Base-by-base conservation (phyloP, 1,140 invertebrate genomes). In the Leptopilina boulardi region DNA sequence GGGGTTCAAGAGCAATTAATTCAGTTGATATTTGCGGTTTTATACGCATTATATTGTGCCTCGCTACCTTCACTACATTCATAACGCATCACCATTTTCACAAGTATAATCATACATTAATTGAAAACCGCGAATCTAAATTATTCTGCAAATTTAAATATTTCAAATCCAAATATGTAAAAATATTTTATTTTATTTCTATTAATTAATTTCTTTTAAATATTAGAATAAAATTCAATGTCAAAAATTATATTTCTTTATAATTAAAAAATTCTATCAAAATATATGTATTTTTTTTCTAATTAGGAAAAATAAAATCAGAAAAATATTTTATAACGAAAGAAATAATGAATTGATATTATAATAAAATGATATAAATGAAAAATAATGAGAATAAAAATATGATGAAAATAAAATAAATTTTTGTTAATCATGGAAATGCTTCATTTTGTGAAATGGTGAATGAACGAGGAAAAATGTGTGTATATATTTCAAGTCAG, bases 51-150 rank as follows among this genome's bases (percentile, higher is more conserved):
- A 51, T 51, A 15, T 51, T 51, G 47, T 51, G 47, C 8, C 15
- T 51, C 47, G 47, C 47, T 51, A 51, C 47, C 47, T n/a, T 51
- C 47, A 51, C n/a, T 51, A 51, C 15, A 51, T 51, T 51, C 47
- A 51, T 51, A 51, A 18, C 47, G 47, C 47, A 51, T 18, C 47
- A 18, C 47, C 42, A n/a, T 47, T 47, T 47, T 47, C 11, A 47
- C 42, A n/a, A n/a, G 1, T 47, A 47, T 51, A 51, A 51, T 51
- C 47, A 51, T 51, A 51, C n/a, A n/a, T 51, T 51, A 51, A 51
- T 51, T 51, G 47, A 51, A 51, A 51, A 51, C 47, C 47, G n/a
- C 47, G 15, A 51, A 51, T 51, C 18, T 18, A 51, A 18, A 51
- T 51, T 51, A 51, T 51, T 51, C 44, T n/a, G 26, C 44, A 47